These are phyloP conservation scores for Hydropsyche tenuis DNA, from an alignment of 1,140 invertebrate species.

Conservation along the genomic window DNA sequence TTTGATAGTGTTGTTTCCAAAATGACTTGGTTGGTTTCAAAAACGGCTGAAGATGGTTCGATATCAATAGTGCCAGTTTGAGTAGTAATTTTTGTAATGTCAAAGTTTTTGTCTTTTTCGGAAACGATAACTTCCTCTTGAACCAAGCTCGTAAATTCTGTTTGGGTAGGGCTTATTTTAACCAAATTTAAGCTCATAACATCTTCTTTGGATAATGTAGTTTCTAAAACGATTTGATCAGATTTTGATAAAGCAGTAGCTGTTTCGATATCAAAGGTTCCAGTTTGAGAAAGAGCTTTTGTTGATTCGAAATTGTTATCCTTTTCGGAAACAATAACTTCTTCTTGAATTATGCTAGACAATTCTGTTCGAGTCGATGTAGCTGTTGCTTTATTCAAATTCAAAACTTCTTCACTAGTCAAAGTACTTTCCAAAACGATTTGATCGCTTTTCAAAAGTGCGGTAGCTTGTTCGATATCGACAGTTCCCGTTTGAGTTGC, in stretches of 20 bases:
- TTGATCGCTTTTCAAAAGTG: slow-evolving; percentile 33
- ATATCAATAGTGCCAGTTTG: slow-evolving; percentile 32
- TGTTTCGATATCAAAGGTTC: slow-evolving; percentile 36
- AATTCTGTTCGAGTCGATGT: slow-evolving; percentile 34
- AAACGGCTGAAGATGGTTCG: slow-evolving; percentile 36
- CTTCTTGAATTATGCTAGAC: slow-evolving; percentile 41
- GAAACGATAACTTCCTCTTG: slow-evolving; percentile 41
- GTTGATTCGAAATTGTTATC: slow-evolving; percentile 35
- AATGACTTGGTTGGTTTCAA: slow-evolving; percentile 28
- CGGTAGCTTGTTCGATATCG: slow-evolving; percentile 33
- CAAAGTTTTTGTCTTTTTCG: slow-evolving; percentile 35
- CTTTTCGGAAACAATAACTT: slow-evolving; percentile 23
- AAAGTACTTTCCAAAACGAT: slow-evolving; percentile 34
- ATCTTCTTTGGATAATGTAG: slow-evolving; percentile 9
- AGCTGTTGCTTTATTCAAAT: slow-evolving; percentile 16
- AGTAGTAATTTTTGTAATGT: not conserved
- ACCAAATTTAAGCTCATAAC: not conserved
- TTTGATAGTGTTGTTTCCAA: slow-evolving; percentile 31
- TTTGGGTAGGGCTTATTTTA: slow-evolving; percentile 33
- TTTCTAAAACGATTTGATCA: slow-evolving; percentile 39
- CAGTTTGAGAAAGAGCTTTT: slow-evolving; percentile 14
- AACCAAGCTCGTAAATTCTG: slow-evolving; percentile 36
- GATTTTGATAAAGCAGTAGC: slow-evolving; percentile 26
- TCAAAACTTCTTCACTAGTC: slow-evolving; percentile 4
- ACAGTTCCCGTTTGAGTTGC: slow-evolving; percentile 18